phyloP scores from a whole-genome alignment of 2,797 vertebrate species.

The Dallia pectoralis region DNA sequence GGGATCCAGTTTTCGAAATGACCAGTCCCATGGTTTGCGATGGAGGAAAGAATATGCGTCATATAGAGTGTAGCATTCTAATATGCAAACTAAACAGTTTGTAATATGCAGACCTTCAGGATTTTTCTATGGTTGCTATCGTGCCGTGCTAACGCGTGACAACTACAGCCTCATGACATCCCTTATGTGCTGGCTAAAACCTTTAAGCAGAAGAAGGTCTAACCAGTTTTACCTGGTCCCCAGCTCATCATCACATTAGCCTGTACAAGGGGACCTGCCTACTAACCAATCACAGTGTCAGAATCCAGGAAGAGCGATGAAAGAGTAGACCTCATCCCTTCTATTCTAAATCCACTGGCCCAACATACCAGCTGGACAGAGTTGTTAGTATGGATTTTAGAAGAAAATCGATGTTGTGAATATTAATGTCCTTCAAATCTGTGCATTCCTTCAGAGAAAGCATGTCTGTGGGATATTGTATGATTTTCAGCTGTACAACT shows the following conservation, averaged over 20 bases:
- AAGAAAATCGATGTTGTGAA: constrained; percentile 68
- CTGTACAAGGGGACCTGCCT: constrained; percentile 26
- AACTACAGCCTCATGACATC: constrained; percentile 16
- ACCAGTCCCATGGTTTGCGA: too few relatives aligned
- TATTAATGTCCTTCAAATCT: constrained; percentile 73
- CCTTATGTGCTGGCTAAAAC: constrained; percentile 21
- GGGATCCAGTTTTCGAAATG: too few relatives aligned
- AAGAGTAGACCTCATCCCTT: constrained; percentile 66
- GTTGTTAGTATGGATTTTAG: constrained; percentile 73
- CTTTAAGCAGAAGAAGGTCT: neutral
- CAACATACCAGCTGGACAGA: constrained; percentile 60
- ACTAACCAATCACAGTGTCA: constrained; percentile 51
- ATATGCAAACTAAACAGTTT: constrained; percentile 35
- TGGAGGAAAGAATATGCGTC: too few relatives aligned
- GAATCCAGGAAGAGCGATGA: constrained; percentile 41
- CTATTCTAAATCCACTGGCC: constrained; percentile 49
- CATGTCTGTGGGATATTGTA: constrained; percentile 37
- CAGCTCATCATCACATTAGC: neutral
- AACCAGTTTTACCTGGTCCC: neutral
- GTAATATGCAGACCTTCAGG: constrained; percentile 36
- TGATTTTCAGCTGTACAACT: constrained; percentile 56
- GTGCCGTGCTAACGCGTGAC: too few relatives aligned
- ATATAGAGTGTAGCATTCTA: constrained; percentile 17
- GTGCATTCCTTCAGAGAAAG: constrained; percentile 53
- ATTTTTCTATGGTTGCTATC: constrained; percentile 37